A percentile compares a stretch with the other conserved stretches of the same genome.
Conservation (phyloP, 2,888 invertebrate genomes). For the Mycalesis mineus region DNA sequence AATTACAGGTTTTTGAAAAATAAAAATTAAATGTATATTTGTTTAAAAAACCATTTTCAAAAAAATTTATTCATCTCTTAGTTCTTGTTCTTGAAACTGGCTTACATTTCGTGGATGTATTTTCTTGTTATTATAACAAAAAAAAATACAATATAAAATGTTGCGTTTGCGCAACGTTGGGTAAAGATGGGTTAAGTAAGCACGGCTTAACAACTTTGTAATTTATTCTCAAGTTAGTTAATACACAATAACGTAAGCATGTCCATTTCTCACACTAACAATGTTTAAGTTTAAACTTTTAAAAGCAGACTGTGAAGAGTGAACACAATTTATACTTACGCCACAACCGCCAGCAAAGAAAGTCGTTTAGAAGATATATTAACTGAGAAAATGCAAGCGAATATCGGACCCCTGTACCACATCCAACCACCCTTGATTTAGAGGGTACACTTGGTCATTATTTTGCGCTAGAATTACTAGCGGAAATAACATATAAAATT, state of each 20-base stretch:
- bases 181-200: no score
- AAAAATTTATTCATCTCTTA: no score
- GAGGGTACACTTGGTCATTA: slow-evolving; percentile 16
- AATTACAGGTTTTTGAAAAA: no score
- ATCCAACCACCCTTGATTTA: slow-evolving; percentile 44
- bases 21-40: no score
- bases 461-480: slow-evolving; percentile 6
- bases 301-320: slow-evolving; percentile 31
- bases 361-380: slow-evolving; percentile 59
- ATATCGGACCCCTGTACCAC: slow-evolving; percentile 44
- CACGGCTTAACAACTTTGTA: background rate
- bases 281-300: slow-evolving; percentile 18
- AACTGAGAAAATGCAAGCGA: slow-evolving; percentile 52
- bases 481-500: slow-evolving; percentile 9
- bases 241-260: background rate
- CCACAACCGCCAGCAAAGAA: slow-evolving; percentile 39
- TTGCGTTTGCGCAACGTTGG: no score
- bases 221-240: no score
- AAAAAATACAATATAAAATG: background rate
- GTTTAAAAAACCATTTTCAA: no score
- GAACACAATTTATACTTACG: slow-evolving; percentile 43
- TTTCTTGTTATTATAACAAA: no score
- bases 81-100: no score
- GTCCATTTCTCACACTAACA: slow-evolving; percentile 13
- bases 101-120: no score